Base-by-base conservation (phyloP, 2,888 invertebrate species). In the Tetheella fluctuosa region DNA sequence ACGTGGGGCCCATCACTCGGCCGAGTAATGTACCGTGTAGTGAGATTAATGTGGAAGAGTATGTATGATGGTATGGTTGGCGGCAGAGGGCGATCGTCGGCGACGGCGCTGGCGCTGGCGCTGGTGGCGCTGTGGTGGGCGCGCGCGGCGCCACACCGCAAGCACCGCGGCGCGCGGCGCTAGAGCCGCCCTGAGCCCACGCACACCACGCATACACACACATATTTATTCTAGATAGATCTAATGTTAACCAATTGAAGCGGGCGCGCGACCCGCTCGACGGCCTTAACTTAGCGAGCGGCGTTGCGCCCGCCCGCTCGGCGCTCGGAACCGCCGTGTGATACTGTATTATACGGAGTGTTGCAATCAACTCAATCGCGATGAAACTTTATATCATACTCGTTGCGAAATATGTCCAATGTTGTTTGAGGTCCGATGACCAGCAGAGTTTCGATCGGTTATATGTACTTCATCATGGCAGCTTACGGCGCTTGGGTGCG, bases 161-260 rank as follows among this genome's bases (percentile, higher is more conserved):
- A 93, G 89, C 93, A 93, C 83, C 93, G 93, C 89, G 93, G 93
- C 89, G 93, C 91, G 86, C 91, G 93, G 91, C 91, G 85, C 86
- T 91, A 90, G 91, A 93, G 83, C 93, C 93, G 80, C 93, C 92
- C 87, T 92, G 92, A 92, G 83, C 84, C 61, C 63, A 67, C 62
- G 63, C 59, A 71, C 65, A 71, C 63, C 77, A 67, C 53, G 57
- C 54, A 54, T 65, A 52, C 70, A 63, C 68, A 72, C 77, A 79
- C 77, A 77, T 89, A 90, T 90, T 90, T 89, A 90, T 90, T 90
- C 86, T 92, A 92, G 92, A 92, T 92, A 92, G 92, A 89, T 81
- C 86, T 92, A 92, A 91, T 89, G 86, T 91, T 90, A 90, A 88
- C 87, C 86, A 89, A 89, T 89, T 88, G 83, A 80, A 84, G 85